Base-by-base conservation (phyloP, 2,113 vertebrate species). In the Melanocharis versteri region DNA sequence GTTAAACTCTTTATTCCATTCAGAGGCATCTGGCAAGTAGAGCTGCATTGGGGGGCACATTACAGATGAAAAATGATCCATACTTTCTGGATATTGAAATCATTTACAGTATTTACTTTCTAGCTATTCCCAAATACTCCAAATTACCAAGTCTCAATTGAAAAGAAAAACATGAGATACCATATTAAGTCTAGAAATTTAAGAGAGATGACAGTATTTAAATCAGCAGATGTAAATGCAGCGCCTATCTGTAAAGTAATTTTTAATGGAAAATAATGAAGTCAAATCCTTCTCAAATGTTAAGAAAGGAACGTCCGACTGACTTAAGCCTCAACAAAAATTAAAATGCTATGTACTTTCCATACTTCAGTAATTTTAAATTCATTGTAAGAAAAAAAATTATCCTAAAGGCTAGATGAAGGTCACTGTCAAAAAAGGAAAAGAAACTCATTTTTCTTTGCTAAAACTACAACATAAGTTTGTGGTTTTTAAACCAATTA, bases 11-110 rank as follows among this genome's bases (percentile, higher is more conserved):
- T 98, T 98, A 98, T 98, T 99, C 98, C 98, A 99, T 98, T 99
- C 98, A 99, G 99, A 99, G 99, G 99, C 99, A 99, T 99, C 99
- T 99, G 99, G 99, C 98, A 99, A 99, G 98, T 98, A 98, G 98
- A 99, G 98, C 98, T 98, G 99, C 99, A 98, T 98, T 98, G 98
- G 98, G 97, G 99, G 98, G 98, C 98, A 99, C 98, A 98, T 98
- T 98, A 98, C 97, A 98, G 97, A 98, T 98, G 98, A 98, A 97
- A 97, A 98, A 96, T 98, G 98, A 98, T 98, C 96, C 97, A 97
- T 97, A 97, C 95, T 96, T 96, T 94, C 95, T 96, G 93, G 97
- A 97, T 97, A 97, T 87, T 98, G 97, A 98, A 98, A 94, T 98
- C 97, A 98, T 97, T 98, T 98, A 98, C 94, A 98, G 97, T 97